These are phyloP conservation scores for Hiodon alosoides DNA, from an alignment of 2,113 vertebrate genomes.

Conservation along the genomic window DNA sequence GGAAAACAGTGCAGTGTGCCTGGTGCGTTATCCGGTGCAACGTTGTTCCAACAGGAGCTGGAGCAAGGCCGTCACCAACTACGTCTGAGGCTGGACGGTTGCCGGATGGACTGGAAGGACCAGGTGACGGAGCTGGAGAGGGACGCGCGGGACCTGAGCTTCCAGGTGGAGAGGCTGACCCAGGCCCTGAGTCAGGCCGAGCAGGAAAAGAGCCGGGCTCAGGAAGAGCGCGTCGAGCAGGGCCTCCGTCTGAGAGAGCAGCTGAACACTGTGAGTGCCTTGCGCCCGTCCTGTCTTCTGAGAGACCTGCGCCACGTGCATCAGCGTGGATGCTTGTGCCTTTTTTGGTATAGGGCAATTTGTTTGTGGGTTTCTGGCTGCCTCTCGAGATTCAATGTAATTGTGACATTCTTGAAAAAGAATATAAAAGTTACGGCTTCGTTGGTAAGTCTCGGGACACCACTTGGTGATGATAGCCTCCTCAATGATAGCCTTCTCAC, in stretches of 20 bases:
- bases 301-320: too few species aligned
- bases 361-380: too few species aligned
- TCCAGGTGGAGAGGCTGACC: constrained; percentile 52
- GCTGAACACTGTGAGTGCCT: constrained; percentile 56
- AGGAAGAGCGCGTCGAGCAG: constrained; percentile 45
- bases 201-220: constrained; percentile 43
- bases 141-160: constrained; percentile 55
- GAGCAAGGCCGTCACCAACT: constrained; percentile 63
- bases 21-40: background rate
- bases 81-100: constrained; percentile 56
- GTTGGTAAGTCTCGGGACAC: too few species aligned
- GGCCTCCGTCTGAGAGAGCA: constrained; percentile 51
- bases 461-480: too few species aligned
- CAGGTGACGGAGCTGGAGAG: constrained; percentile 65
- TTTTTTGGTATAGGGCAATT: too few species aligned
- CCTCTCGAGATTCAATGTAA: too few species aligned
- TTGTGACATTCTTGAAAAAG: too few species aligned
- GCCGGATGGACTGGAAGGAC: constrained; percentile 59
- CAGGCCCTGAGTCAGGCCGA: constrained; percentile 47
- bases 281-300: background rate
- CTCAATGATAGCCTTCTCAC: too few species aligned
- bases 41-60: constrained; percentile 49
- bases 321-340: too few species aligned
- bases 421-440: too few species aligned
- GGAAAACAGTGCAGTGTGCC: background rate